Evolutionary conservation across 2,797 vertebrate species (phyloP), one percentile per base, ranked within the genome.

Genomic region (Cyclura pinguis): DNA sequence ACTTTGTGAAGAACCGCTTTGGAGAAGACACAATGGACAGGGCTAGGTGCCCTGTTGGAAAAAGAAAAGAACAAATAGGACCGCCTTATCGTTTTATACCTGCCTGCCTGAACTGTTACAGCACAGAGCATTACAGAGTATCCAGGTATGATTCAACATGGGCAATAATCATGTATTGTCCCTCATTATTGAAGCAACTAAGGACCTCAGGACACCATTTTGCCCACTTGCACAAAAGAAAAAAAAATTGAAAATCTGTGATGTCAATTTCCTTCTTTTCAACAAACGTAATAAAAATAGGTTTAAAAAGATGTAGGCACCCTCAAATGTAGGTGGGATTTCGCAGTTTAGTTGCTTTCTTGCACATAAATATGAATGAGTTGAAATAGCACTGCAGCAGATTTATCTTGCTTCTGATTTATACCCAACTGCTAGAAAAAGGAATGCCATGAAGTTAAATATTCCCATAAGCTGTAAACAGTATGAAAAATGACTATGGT

Each of bases 341-440:
- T 94, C 91, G 87, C 42, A 94, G 93, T 90, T 94, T 84, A 93
- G 92, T 91, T 92, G 78, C 55, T 52, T 94, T 76, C 84, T 86
- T n/a, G 80, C 76, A 90, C 74, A 85, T 50, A 94, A 93, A 89
- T 91, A 93, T 29, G 86, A 94, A 10, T 20, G 72, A 62, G 88
- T 0, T 16, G 85, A 0, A 13, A 83, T 74, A 82, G n/a, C 50
- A 80, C 16, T 81, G 69, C 24, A 91, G 84, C 72, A 73, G 89
- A 76, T 93, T 95, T 92, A 80, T 89, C 76, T 89, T 73, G 42
- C 32, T 83, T 85, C 6, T 94, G 91, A 92, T 94, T 93, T 92
- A 92, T 74, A 74, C 74, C 50, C 85, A 89, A 88, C 76, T 84
- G 85, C 62, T 87, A 59, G 9, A 80, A 88, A 94, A 90, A 91